Percentiles rank a stretch among this genome's conserved stretches.
Conservation (phyloP, 2,797 vertebrate species). For the Chaetodon trifasciatus region DNA sequence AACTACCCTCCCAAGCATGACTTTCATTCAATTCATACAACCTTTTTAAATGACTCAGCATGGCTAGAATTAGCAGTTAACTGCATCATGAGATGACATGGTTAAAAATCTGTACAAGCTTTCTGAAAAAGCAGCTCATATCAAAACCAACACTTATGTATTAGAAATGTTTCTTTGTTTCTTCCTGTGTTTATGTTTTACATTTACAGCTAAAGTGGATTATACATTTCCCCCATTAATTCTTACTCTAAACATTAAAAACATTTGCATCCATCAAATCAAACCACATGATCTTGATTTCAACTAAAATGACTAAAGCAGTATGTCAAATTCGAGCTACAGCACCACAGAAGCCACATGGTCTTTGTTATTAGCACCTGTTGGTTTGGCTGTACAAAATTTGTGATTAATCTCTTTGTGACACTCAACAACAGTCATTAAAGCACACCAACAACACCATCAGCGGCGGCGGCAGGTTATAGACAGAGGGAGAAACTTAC, state of each 20-base stretch:
- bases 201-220: constrained; percentile 61
- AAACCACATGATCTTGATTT: constrained; percentile 39
- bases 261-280: constrained; percentile 60
- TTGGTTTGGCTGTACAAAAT: constrained; percentile 63
- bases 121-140: constrained; percentile 50
- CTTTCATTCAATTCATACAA: constrained; percentile 53
- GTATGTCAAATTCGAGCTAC: constrained; percentile 51
- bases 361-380: constrained; percentile 74
- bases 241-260: constrained; percentile 56
- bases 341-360: constrained; percentile 68
- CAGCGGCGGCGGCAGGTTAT: constrained; percentile 80
- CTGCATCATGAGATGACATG: constrained; percentile 48
- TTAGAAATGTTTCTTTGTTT: constrained; percentile 46
- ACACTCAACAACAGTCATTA: constrained; percentile 67
- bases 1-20: constrained; percentile 26
- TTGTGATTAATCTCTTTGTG: constrained; percentile 69
- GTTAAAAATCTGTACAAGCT: constrained; percentile 66
- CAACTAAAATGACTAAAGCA: constrained; percentile 28
- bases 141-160: constrained; percentile 59
- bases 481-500: constrained; percentile 90
- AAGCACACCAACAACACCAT: constrained; percentile 76
- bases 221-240: constrained; percentile 44
- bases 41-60: constrained; percentile 40
- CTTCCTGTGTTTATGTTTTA: constrained; percentile 43
- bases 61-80: constrained; percentile 38